Evolutionary conservation across 2,113 vertebrate genomes (phyloP), one percentile per base, ranked within the genome.

Genomic region (Actenoides lindsayi): DNA sequence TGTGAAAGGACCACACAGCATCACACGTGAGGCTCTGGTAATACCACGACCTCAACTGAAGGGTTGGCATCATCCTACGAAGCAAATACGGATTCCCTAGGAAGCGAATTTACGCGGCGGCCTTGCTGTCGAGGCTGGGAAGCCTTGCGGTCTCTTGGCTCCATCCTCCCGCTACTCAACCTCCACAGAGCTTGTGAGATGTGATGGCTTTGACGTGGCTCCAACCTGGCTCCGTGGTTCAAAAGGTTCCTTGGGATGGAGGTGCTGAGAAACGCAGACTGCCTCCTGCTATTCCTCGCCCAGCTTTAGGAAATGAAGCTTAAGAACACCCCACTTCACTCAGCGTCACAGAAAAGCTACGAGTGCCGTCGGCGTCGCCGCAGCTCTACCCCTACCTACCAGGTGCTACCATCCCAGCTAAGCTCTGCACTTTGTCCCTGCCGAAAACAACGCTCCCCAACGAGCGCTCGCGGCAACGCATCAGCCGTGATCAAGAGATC

Each of bases 1-100:
- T 0, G 21, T 0, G 0, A 73, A 75, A 63, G 0, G 6, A 64
- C 44, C 7, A 41, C 69, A 64, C 73, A 1, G 50, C 18, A 35
- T 62, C 77, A 8, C 71, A 4, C 5, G 2, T 1, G 2, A 64
- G 50, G 59, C 28, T 89, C 69, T 11, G 65, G 41, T 39, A 87
- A 84, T 3, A 13, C 48, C 74, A 16, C 42, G 69, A 94, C 17
- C 46, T 94, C 84, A 78, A 1, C 6, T 0, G 4, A 59, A 77
- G 53, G 54, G 62, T 0, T 30, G 78, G 69, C 18, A 46, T 17
- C 88, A 31, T 24, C 90, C 90, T 37, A 28, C 33, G 69, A 46
- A 41, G 65, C 59, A 62, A 51, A 57, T 2, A 5, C 0, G 53
- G 56, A 21, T 75, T 46, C 46, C 25, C 50, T 35, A 53, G 81